phyloP scores from a whole-genome alignment of 2,888 invertebrate species.

The Sesia bembeciformis region DNA sequence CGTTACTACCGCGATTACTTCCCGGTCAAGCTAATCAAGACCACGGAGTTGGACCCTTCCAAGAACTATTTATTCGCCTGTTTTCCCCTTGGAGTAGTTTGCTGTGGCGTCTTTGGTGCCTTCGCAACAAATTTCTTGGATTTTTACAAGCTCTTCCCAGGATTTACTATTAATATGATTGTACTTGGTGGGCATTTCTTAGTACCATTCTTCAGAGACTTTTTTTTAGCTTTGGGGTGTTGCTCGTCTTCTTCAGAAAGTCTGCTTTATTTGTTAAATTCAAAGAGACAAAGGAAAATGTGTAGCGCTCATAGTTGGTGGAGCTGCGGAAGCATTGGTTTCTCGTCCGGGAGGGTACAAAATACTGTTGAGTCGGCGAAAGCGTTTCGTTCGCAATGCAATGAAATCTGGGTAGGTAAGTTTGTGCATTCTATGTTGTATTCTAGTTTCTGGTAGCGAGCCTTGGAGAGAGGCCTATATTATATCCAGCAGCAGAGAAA shows the following conservation, averaged over 20 bases:
- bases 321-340: conserved; percentile 90
- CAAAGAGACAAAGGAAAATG: conserved; percentile 56
- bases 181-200: conserved; percentile 83
- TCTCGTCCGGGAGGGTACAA: conserved; percentile 84
- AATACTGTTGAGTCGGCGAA: conserved; percentile 83
- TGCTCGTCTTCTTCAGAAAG: conserved; percentile 79
- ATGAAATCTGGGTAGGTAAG: conserved; percentile 80
- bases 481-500: no score
- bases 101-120: conserved; percentile 84
- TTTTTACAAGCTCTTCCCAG: conserved; percentile 74
- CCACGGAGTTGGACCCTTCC: conserved; percentile 84
- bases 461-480: no score
- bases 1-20: conserved; percentile 87
- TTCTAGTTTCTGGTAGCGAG: no score
- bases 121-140: conserved; percentile 82
- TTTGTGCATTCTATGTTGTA: not conserved
- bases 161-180: conserved; percentile 74
- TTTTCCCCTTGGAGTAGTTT: conserved; percentile 93
- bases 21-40: conserved; percentile 88
- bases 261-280: conserved; percentile 76
- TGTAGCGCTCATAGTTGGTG: conserved; percentile 88
- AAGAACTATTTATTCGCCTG: conserved; percentile 89
- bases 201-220: conserved; percentile 60
- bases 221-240: conserved; percentile 56
- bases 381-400: conserved; percentile 84